Evolutionary conservation across 1,140 invertebrate genomes (phyloP), one percentile per base, ranked within the genome.

Genomic region (Drosophila athabasca): DNA sequence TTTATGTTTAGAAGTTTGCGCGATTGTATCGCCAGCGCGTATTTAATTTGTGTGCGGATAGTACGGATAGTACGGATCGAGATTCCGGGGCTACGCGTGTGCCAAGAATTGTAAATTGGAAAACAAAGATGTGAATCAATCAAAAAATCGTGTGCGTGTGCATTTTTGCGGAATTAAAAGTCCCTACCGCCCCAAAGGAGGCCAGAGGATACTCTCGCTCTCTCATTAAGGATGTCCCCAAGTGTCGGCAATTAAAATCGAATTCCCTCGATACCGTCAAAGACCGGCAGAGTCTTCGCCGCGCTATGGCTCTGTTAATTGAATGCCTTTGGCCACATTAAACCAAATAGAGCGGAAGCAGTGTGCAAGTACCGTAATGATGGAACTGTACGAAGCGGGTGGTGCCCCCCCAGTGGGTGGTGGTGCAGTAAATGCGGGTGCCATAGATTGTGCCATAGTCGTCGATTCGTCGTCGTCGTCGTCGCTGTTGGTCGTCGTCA

Each of bases 1-100:
- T 83, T 88, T 88, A 83, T 84, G 84, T 66, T 79, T 88, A 88
- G 83, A 87, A 83, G 79, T 55, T 68, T 57, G 61, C 48, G 61
- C 53, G 51, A 2, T 43, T 54, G 64, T 45, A 43, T 65, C 59
- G 61, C n/a, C 15, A 26, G 9, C 35, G 44, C 55, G 24, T 51
- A 31, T 53, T 58, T 7, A 22, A 24, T 44, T 17, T 29, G 39
- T 53, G 35, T 35, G 57, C 53, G 48, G 44, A 39, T 39, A 13
- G 35, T 39, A 39, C 52, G 45, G 35, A 19, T 19, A 1, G 1
- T 19, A 19, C 17, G 17, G 17, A 19, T 0, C 1, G 17, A 58
- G 24, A 26, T 48, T 62, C n/a, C 11, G 24, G 17, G 9, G 41
- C 6, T 24, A 44, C 22, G 43, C 39, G 51, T 53, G 51, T 46